Base-by-base conservation (phyloP, 2,888 invertebrate genomes). In the Atrina japonica region DNA sequence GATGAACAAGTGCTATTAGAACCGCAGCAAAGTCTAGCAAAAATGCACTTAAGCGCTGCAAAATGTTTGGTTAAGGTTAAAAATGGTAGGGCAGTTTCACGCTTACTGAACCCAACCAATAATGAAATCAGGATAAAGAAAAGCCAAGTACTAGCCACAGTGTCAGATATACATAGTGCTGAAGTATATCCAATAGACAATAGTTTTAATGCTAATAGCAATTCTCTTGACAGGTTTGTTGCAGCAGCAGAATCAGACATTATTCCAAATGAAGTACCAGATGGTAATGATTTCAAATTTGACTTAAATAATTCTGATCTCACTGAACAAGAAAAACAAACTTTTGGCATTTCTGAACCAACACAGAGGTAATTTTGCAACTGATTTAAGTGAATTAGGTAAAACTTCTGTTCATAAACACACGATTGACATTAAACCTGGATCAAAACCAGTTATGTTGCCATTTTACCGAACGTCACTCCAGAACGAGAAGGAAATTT, bases 371-470 rank as follows among this genome's bases (percentile, higher is more conserved):
- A 29, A 53, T 25, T 72, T n/a, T n/a, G n/a, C n/a, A n/a, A n/a
- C n/a, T n/a, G n/a, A n/a, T n/a, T n/a, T n/a, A n/a, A n/a, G n/a
- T 23, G 58, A 60, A 16, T 27, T 72, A n/a, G 64, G 67, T n/a
- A 49, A 21, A 30, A 72, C 72, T n/a, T 50, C 55, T 35, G 27
- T 43, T 2, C 67, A 66, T 49, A 52, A 55, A 18, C 71, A 71
- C 29, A 56, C 14, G 47, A 71, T 71, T 58, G 67, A 67, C n/a
- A 72, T 59, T 9, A n/a, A 27, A 30, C 67, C 64, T 11, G 63
- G 52, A 29, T 43, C 60, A 7, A 11, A 5, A 11, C 76, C 73
- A 18, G 76, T 73, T 1, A 41, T 41, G n/a, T 23, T 63, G 50
- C 66, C 50, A 41, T 56, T 30, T 52, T 70, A 70, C 41, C 27